These are phyloP conservation scores for Tetraneura akinire DNA, from an alignment of 1,140 invertebrate species.

Conservation along the genomic window DNA sequence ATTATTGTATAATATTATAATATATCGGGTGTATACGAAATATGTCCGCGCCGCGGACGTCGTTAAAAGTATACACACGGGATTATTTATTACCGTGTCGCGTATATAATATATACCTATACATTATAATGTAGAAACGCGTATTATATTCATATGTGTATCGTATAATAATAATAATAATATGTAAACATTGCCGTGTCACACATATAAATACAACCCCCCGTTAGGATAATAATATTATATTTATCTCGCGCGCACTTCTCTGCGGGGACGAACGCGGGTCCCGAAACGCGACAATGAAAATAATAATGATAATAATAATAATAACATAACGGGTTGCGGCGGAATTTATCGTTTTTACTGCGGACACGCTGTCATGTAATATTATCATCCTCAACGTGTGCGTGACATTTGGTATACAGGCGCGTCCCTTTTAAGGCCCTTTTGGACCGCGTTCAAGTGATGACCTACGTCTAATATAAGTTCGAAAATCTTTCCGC, in stretches of 20 bases:
- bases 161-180: too few relatives aligned
- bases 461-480: slow-evolving; percentile 27
- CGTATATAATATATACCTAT: too few relatives aligned
- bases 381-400: too few relatives aligned
- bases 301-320: neutral
- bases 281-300: neutral
- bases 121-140: too few relatives aligned
- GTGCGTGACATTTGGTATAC: slow-evolving; percentile 11
- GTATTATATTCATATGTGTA: too few relatives aligned
- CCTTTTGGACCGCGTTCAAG: slow-evolving; percentile 13
- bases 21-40: slow-evolving; percentile 9
- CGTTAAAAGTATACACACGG: neutral
- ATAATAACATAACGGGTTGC: slow-evolving; percentile 25
- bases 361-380: neutral
- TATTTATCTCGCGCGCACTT: neutral
- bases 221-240: neutral
- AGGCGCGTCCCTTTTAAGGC: slow-evolving; percentile 25
- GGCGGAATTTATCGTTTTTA: slow-evolving; percentile 4
- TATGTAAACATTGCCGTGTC: neutral
- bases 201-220: neutral
- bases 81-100: slow-evolving; percentile 15
- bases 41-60: slow-evolving; percentile 15
- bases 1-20: too few relatives aligned
- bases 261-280: neutral
- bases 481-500: neutral